Conservation (phyloP, 2,113 vertebrate species). For the Arenaria interpres region DNA sequence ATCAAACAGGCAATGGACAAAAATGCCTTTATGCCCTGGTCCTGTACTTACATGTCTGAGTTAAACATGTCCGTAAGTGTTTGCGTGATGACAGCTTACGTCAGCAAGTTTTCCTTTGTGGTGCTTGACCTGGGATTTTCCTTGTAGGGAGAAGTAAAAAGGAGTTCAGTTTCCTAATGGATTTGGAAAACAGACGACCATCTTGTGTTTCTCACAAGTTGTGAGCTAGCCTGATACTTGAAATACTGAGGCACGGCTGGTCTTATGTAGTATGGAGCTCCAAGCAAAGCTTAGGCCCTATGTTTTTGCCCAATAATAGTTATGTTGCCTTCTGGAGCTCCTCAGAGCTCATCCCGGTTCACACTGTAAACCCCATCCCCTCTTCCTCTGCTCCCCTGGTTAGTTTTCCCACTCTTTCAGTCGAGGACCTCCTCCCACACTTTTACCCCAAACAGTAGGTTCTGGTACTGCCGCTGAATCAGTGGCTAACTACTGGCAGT, state of each 20-base stretch:
- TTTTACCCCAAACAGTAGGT: background rate
- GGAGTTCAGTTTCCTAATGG: background rate
- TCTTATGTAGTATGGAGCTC: background rate
- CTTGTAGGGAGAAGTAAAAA: background rate
- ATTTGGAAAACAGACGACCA: background rate
- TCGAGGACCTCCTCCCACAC: background rate
- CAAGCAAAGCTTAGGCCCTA: background rate
- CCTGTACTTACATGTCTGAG: background rate
- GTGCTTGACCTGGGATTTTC: background rate
- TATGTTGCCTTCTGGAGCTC: background rate
- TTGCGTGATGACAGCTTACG: background rate
- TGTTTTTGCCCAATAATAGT: background rate
- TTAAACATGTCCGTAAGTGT: constrained; percentile 11
- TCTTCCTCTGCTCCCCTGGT: background rate
- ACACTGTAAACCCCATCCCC: background rate
- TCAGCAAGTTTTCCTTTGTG: background rate
- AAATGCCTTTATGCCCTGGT: background rate
- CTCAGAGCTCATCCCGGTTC: background rate
- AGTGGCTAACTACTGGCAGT: background rate
- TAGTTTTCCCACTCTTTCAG: background rate
- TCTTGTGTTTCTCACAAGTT: background rate
- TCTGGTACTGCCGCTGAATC: background rate
- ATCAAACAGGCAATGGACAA: background rate
- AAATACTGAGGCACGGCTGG: background rate
- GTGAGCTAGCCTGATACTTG: background rate